Base-by-base conservation (phyloP, 2,797 vertebrate species). In the Onychomys arenicola region DNA sequence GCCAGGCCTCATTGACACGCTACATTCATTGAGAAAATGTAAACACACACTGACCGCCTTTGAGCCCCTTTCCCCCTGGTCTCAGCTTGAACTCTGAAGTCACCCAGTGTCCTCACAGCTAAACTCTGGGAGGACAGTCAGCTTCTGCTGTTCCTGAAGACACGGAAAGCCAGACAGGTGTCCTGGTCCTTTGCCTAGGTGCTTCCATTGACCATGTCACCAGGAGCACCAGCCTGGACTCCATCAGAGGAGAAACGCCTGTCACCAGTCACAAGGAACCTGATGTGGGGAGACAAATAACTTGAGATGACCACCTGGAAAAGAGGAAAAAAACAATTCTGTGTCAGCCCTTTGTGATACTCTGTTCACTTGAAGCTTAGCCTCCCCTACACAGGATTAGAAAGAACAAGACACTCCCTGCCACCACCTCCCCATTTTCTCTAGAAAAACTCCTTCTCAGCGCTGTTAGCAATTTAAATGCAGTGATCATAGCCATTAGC, bases 401-500 rank as follows among this genome's bases (percentile, higher is more conserved):
- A 96, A 29, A 94, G 86, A 96, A 46, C 32, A 96, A 97, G 96
- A 91, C 61, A n/a, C 61, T 81, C 16, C 73, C 73, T 16, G 12
- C 52, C 5, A 6, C 49, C 69, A 23, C 85, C 23, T 9, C 55
- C 73, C 89, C 52, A 91, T 71, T 67, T 71, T 61, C 89, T 95
- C 77, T 75, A 81, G 94, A 88, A 97, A 97, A 96, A 94, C 57
- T 96, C 94, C 63, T 80, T 90, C 96, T 75, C 94, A 83, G 93
- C 97, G 96, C 95, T 80, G 94, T 96, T 96, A 91, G 96, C 94
- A 97, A 43, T 96, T 97, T 95, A 73, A 97, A 97, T 96, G 93
- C 97, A 91, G 96, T 87, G 94, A 97, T 97, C 97, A 0, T 81
- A 49, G 93, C 96, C 98, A 97, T 98, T 97, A 98, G 97, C 97